Evolutionary conservation across 2,797 vertebrate genomes (phyloP).

Genomic region (Bradypodion ventrale): DNA sequence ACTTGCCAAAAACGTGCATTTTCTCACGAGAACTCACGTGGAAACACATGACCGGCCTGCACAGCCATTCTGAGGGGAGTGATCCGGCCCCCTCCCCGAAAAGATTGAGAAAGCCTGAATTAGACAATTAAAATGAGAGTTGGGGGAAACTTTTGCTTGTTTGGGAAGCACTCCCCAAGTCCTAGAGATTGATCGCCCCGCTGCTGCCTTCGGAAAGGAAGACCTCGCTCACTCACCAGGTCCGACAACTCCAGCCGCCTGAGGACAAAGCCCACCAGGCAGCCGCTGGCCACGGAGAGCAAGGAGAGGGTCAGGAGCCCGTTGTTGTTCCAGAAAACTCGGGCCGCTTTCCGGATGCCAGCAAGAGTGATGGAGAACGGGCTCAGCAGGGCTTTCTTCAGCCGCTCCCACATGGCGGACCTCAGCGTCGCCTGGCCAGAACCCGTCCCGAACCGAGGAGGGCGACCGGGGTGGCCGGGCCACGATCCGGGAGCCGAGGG

Average conservation of each 20-base stretch:
- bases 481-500: not conserved
- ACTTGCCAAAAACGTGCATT: too few species aligned
- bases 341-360: conserved; percentile 15
- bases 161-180: too few species aligned
- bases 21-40: too few species aligned
- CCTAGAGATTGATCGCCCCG: too few species aligned
- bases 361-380: not conserved
- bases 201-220: not conserved
- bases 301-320: conserved; percentile 85
- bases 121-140: too few species aligned
- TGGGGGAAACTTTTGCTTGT: too few species aligned
- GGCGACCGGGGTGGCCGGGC: not conserved
- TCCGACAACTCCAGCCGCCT: conserved; percentile 80
- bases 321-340: conserved; percentile 75
- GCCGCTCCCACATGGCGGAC: conserved; percentile 54
- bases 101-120: too few species aligned
- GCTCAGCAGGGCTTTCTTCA: conserved; percentile 57
- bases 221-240: conserved; percentile 74
- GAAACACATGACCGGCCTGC: too few species aligned
- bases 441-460: not conserved
- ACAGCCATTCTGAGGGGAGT: too few species aligned
- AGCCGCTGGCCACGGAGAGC: conserved; percentile 81
- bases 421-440: not conserved
- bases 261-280: conserved; percentile 83
- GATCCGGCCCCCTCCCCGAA: too few species aligned